Conservation (phyloP, 2,888 invertebrate genomes). For the Augiades crinisus region DNA sequence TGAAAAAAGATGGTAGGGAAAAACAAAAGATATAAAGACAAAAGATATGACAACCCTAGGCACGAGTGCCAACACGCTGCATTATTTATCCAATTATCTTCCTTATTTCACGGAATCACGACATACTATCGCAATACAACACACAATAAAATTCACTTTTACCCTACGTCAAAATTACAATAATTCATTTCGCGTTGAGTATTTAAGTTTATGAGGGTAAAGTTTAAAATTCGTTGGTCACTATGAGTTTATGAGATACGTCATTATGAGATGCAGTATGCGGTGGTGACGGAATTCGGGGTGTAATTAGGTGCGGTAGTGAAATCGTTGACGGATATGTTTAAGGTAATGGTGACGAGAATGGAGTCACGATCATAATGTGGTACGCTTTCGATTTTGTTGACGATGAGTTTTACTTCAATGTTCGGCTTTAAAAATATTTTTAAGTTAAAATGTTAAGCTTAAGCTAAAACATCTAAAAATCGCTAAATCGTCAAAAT, state of each 20-base stretch:
- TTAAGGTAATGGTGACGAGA: not conserved
- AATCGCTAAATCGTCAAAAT: no score
- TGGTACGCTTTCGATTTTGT: not conserved
- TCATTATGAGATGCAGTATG: no score
- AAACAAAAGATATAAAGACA: no score
- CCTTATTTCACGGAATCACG: not conserved
- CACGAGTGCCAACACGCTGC: not conserved
- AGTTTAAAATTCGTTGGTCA: not conserved
- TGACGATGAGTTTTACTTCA: not conserved
- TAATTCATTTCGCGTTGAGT: not conserved
- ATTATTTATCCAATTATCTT: not conserved
- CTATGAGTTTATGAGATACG: no score
- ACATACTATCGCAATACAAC: not conserved
- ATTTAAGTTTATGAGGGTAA: not conserved
- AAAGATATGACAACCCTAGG: not conserved
- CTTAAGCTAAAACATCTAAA: no score
- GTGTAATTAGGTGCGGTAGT: not conserved
- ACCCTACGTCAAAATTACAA: not conserved
- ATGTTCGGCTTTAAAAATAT: not conserved
- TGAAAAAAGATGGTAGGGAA: no score
- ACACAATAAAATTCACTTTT: not conserved
- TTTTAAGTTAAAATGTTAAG: no score
- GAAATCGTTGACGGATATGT: not conserved
- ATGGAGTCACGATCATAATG: not conserved
- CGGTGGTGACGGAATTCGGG: not conserved